These are phyloP conservation scores for Papilio glaucus DNA, from an alignment of 1,140 invertebrate species.

Conservation along the genomic window DNA sequence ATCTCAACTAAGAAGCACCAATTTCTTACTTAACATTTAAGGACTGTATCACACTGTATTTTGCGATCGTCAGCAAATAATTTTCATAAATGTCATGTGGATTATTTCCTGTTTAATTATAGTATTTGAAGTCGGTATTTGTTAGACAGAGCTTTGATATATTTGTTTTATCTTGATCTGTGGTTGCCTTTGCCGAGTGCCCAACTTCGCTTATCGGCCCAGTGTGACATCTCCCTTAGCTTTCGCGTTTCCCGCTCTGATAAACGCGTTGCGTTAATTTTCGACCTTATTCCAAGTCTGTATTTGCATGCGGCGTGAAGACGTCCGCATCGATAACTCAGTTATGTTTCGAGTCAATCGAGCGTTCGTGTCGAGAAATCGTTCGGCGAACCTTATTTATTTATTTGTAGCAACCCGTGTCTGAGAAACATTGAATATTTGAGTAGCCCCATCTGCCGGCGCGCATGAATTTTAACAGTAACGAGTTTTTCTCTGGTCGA, in stretches of 20 bases:
- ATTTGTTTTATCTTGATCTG: neutral
- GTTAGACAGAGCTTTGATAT: neutral
- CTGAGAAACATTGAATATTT: conserved; percentile 62
- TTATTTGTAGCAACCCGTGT: conserved; percentile 51
- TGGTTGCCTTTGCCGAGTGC: neutral
- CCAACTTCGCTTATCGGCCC: neutral
- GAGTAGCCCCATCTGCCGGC: conserved; percentile 40
- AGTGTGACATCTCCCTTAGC: conserved; percentile 41
- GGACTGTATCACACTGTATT: neutral
- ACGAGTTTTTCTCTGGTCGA: conserved; percentile 20
- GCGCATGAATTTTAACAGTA: conserved; percentile 38
- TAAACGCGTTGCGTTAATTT: conserved; percentile 40
- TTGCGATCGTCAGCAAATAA: neutral
- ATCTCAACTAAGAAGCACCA: conserved; percentile 74
- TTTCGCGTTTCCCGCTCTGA: conserved; percentile 41
- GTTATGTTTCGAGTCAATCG: conserved; percentile 57
- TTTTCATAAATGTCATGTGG: neutral
- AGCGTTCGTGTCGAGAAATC: conserved; percentile 56
- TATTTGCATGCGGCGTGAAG: conserved; percentile 42
- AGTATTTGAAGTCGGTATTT: neutral
- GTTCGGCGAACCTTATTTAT: conserved; percentile 56
- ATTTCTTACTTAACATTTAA: conserved; percentile 70
- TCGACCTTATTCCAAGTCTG: conserved; percentile 48
- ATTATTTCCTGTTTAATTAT: conserved; percentile 7
- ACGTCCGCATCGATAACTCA: conserved; percentile 43